Conservation (phyloP, 2,888 invertebrate species). For the Aspidiotus destructor region DNA sequence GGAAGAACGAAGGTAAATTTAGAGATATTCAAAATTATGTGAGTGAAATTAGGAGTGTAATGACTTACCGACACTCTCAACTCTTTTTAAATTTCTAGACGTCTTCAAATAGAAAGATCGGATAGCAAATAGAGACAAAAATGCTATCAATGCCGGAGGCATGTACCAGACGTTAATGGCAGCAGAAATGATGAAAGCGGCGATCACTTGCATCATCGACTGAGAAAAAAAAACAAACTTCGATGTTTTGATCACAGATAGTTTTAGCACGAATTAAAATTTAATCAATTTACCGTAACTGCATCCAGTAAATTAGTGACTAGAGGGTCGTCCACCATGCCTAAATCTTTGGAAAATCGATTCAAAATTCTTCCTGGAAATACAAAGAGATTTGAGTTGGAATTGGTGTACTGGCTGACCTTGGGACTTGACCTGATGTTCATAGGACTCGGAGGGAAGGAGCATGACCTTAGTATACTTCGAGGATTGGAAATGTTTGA, state of each 20-base stretch:
- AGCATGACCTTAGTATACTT: too few relatives aligned
- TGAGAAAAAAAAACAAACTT: not conserved
- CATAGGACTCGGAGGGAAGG: not conserved
- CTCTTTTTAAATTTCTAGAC: slow-evolving; percentile 58
- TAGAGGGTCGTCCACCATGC: slow-evolving; percentile 27
- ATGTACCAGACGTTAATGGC: slow-evolving; percentile 46
- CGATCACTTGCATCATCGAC: slow-evolving; percentile 42
- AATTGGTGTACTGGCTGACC: too few relatives aligned
- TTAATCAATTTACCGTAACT: slow-evolving; percentile 2
- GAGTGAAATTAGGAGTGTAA: not conserved
- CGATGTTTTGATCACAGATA: not conserved
- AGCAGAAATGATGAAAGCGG: slow-evolving; percentile 48
- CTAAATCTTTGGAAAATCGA: slow-evolving; percentile 35
- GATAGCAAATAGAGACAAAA: slow-evolving; percentile 53
- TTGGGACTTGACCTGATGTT: not conserved
- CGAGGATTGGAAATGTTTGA: too few relatives aligned
- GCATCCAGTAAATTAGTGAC: slow-evolving; percentile 18
- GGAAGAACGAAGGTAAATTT: slow-evolving; percentile 34
- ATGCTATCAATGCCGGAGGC: slow-evolving; percentile 49
- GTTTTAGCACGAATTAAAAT: too few relatives aligned
- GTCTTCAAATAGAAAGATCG: slow-evolving; percentile 57
- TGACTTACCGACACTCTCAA: slow-evolving; percentile 56
- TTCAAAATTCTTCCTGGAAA: slow-evolving; percentile 33
- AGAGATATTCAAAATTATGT: not conserved
- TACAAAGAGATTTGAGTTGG: too few relatives aligned